phyloP scores from a whole-genome alignment of 2,113 vertebrate genomes.

The Myrmecophaga tridactyla region DNA sequence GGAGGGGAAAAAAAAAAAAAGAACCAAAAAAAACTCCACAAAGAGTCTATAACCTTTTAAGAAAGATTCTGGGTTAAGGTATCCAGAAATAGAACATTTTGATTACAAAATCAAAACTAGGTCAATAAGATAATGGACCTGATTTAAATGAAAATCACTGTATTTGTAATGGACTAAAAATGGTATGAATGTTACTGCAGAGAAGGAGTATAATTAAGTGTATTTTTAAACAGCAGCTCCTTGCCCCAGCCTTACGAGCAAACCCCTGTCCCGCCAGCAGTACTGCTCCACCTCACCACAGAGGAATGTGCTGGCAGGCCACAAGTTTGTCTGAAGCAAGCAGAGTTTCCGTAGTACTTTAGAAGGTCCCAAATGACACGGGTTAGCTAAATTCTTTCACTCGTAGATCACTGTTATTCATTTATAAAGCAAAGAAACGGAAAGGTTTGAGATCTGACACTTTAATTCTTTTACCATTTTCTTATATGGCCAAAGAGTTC shows the following conservation, averaged over 20 bases:
- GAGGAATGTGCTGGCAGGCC: conserved; percentile 94
- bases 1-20: no score
- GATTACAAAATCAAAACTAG: conserved; percentile 79
- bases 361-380: conserved; percentile 87
- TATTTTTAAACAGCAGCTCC: conserved; percentile 85
- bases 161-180: conserved; percentile 84
- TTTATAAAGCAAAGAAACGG: conserved; percentile 43
- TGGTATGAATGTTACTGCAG: conserved; percentile 77
- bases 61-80: conserved; percentile 50
- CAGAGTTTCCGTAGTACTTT: conserved; percentile 89
- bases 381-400: conserved; percentile 86
- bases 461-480: background rate
- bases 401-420: conserved; percentile 84
- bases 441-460: background rate
- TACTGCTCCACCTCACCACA: conserved; percentile 89
- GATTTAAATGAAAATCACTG: conserved; percentile 82
- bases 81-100: conserved; percentile 82
- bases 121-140: conserved; percentile 84
- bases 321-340: conserved; percentile 91
- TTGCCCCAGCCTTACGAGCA: conserved; percentile 74
- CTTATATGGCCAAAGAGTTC: background rate
- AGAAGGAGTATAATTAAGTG: conserved; percentile 85
- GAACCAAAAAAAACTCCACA: background rate
- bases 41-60: conserved; percentile 44
- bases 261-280: conserved; percentile 81